These are phyloP conservation scores for Lithophane ornitopus DNA, from an alignment of 2,888 invertebrate genomes.

Conservation along the genomic window DNA sequence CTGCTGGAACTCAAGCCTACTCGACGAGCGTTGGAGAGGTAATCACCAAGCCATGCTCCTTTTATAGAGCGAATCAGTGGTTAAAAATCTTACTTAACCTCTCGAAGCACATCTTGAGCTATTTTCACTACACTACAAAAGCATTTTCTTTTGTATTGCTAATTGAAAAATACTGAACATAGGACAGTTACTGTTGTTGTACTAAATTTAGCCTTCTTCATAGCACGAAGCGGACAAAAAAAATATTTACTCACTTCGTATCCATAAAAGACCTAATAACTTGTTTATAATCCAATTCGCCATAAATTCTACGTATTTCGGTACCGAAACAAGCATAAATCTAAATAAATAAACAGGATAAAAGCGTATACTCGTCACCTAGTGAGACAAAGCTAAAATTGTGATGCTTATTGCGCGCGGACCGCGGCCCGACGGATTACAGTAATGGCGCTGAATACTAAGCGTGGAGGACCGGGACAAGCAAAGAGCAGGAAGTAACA, in stretches of 20 bases:
- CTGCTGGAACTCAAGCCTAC: not conserved
- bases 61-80: not conserved
- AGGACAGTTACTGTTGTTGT: too few species aligned
- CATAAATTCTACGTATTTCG: not conserved
- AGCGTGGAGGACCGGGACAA: constrained; percentile 43
- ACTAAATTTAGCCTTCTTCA: not conserved
- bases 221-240: not conserved
- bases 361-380: constrained; percentile 54
- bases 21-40: not conserved
- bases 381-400: constrained; percentile 74
- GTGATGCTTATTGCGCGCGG: constrained; percentile 73
- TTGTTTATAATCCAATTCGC: not conserved
- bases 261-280: not conserved
- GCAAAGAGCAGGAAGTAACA: constrained; percentile 23
- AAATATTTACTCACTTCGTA: not conserved
- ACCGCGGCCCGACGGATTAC: constrained; percentile 76
- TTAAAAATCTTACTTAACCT: not conserved
- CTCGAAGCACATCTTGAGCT: not conserved
- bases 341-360: constrained; percentile 35
- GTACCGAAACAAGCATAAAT: not conserved
- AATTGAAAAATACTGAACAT: too few species aligned
- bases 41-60: not conserved
- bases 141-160: too few species aligned
- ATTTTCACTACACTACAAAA: not conserved
- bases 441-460: constrained; percentile 78